Percentiles rank a stretch among this genome's conserved stretches.
Conservation (phyloP, 2,797 vertebrate genomes). For the Ciconia nigra region DNA sequence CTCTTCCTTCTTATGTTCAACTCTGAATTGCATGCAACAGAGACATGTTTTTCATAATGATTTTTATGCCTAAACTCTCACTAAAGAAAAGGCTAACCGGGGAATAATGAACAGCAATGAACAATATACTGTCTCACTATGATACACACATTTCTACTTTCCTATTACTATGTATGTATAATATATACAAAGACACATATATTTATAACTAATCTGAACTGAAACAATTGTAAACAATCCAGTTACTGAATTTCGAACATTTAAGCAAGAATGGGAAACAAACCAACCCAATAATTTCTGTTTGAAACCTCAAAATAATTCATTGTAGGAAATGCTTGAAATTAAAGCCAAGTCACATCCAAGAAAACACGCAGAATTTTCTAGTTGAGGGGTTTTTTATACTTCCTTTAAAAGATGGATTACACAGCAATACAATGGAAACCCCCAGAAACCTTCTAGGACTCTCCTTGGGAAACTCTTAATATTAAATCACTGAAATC, state of each 20-base stretch:
- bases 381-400: not conserved
- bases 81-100: not conserved
- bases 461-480: not conserved
- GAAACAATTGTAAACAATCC: not conserved
- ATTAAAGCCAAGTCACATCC: not conserved
- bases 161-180: not conserved
- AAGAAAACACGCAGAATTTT: not conserved
- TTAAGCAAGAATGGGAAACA: not conserved
- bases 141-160: not conserved
- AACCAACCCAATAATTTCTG: fast-evolving
- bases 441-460: fast-evolving
- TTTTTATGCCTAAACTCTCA: not conserved
- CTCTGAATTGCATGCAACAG: not conserved
- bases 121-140: not conserved
- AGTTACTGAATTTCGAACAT: not conserved
- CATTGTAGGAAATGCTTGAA: not conserved
- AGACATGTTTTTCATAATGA: not conserved
- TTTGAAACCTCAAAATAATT: not conserved
- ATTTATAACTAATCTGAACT: not conserved
- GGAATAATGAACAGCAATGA: not conserved
- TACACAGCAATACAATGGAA: not conserved
- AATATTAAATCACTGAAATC: not conserved
- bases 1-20: not conserved
- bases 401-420: not conserved
- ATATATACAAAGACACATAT: not conserved